Conservation (phyloP, 2,113 vertebrate genomes). For the Peromyscus leucopus region DNA sequence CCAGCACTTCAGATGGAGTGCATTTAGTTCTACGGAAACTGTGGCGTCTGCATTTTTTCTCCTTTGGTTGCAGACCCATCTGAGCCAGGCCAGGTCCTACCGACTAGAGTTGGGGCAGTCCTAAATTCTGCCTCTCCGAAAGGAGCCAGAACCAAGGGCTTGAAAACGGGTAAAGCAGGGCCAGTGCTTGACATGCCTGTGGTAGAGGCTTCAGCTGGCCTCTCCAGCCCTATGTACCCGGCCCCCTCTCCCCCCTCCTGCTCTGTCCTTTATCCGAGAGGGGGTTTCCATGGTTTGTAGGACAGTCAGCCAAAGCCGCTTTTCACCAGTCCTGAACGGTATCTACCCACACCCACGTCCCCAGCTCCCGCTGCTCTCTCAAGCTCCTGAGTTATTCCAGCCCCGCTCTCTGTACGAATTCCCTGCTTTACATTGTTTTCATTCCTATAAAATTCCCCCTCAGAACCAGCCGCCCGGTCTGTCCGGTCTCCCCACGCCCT, state of each 20-base stretch:
- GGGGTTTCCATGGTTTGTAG: neutral
- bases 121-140: neutral
- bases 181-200: neutral
- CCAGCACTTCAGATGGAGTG: neutral
- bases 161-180: neutral
- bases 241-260: neutral
- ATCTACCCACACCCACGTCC: neutral
- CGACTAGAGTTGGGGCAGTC: neutral
- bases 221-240: neutral
- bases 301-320: neutral
- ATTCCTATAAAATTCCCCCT: neutral
- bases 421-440: conserved; percentile 13
- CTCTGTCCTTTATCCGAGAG: neutral
- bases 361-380: neutral
- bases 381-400: neutral
- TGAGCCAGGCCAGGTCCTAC: neutral
- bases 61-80: neutral
- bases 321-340: neutral
- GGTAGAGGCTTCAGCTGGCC: neutral
- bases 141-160: neutral
- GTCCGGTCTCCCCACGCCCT: neutral
- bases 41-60: neutral
- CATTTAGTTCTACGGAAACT: neutral
- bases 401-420: neutral
- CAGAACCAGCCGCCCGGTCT: neutral